Evolutionary conservation across 2,888 invertebrate species (phyloP).

Genomic region (Adela reaumurella): DNA sequence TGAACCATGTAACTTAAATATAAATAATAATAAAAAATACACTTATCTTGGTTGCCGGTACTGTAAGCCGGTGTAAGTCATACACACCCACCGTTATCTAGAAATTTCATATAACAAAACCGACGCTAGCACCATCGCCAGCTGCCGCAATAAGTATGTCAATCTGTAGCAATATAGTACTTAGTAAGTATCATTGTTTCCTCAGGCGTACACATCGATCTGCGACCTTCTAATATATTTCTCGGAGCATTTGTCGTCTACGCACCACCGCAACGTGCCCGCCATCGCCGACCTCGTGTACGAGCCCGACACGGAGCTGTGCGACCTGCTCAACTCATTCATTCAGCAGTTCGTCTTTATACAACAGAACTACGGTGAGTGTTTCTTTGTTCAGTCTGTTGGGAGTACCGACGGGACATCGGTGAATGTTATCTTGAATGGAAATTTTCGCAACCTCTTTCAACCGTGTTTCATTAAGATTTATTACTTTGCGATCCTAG

Average conservation of each 20-base stretch:
- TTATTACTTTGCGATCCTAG: too few relatives aligned
- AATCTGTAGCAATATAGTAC: background rate
- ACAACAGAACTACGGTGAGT: constrained; percentile 81
- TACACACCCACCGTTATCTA: background rate
- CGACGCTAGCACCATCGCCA: background rate
- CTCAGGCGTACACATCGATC: constrained; percentile 86
- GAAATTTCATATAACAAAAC: too few relatives aligned
- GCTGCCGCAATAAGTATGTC: background rate
- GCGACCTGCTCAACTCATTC: constrained; percentile 82
- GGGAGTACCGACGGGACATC: too few relatives aligned
- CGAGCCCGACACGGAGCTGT: constrained; percentile 75
- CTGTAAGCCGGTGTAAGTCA: too few relatives aligned
- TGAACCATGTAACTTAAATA: too few relatives aligned
- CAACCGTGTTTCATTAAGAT: too few relatives aligned
- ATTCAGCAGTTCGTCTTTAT: constrained; percentile 93
- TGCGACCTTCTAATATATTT: constrained; percentile 94
- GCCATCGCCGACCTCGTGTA: constrained; percentile 64
- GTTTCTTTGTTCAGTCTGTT: too few relatives aligned
- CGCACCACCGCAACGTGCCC: constrained; percentile 33
- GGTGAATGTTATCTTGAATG: too few relatives aligned
- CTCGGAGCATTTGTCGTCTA: constrained; percentile 71
- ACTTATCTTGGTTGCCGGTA: too few relatives aligned
- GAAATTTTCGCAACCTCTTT: too few relatives aligned
- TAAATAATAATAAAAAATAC: too few relatives aligned
- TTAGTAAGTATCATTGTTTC: constrained; percentile 1